A percentile compares a stretch with the other conserved stretches of the same genome.
phyloP scores from a whole-genome alignment of 2,113 vertebrate species.

The Nyctereutes procyonoides region DNA sequence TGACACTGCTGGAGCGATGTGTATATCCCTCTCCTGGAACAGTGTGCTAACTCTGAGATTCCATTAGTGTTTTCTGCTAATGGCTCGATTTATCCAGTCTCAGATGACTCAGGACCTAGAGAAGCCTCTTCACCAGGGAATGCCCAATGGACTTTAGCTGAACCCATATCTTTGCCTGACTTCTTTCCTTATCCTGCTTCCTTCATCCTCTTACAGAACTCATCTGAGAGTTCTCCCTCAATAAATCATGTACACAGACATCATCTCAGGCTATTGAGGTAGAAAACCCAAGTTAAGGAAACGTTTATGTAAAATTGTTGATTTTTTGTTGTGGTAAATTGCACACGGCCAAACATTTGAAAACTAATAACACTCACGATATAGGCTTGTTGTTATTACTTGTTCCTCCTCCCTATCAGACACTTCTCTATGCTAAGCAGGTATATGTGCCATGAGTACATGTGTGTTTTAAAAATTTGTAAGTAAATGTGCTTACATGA shows the following conservation, averaged over 20 bases:
- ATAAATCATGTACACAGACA: not conserved
- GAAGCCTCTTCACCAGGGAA: not conserved
- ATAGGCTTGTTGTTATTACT: not conserved
- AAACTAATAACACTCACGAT: not conserved
- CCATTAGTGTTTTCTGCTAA: not conserved
- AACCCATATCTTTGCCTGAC: not conserved
- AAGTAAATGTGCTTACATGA: not conserved
- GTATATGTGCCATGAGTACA: not conserved
- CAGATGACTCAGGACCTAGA: not conserved
- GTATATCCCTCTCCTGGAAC: not conserved
- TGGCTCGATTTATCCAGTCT: not conserved
- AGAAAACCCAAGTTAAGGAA: not conserved
- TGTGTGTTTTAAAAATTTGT: not conserved
- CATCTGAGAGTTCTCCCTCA: not conserved
- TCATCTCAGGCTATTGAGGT: not conserved
- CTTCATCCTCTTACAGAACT: not conserved
- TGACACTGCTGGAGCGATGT: not conserved
- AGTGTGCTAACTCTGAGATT: not conserved
- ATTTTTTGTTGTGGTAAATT: not conserved
- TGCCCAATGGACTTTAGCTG: not conserved
- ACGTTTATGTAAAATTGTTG: not conserved
- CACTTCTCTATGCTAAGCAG: not conserved
- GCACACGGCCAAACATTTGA: not conserved
- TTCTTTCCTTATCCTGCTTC: not conserved
- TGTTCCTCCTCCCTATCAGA: not conserved